Percentiles rank a stretch among this genome's conserved stretches.
Evolutionary conservation across 2,113 vertebrate species (phyloP).

Genomic region (Microcebus tavaratra): DNA sequence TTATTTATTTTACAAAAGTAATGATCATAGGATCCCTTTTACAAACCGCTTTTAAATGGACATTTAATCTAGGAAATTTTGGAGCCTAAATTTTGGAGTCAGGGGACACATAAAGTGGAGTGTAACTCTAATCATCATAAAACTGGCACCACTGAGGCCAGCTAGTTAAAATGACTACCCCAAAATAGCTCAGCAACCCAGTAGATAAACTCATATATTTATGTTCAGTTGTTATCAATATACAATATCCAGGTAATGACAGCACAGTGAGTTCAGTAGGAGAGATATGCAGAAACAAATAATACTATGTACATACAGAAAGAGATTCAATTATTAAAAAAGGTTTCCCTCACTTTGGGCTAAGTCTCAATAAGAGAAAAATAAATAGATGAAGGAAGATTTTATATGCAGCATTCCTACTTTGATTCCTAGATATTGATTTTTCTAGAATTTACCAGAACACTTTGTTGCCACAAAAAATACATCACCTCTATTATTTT

Average conservation of each 20-base stretch:
- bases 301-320: background rate
- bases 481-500: background rate
- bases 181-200: background rate
- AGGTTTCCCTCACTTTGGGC: constrained; percentile 49
- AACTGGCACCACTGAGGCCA: background rate
- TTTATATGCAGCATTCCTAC: background rate
- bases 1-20: background rate
- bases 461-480: background rate
- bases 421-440: background rate
- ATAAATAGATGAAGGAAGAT: constrained; percentile 52
- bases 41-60: constrained; percentile 17
- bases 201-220: background rate
- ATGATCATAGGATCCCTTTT: background rate
- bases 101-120: background rate
- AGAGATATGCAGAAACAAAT: background rate
- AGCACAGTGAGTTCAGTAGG: background rate
- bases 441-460: background rate
- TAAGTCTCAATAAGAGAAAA: constrained; percentile 41
- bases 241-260: background rate
- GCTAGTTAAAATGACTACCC: background rate
- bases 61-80: background rate
- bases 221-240: background rate
- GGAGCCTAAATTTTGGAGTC: background rate
- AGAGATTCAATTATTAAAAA: background rate
- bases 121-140: background rate